Evolutionary conservation across 2,797 vertebrate genomes (phyloP).

Genomic region (Scleropages formosus): DNA sequence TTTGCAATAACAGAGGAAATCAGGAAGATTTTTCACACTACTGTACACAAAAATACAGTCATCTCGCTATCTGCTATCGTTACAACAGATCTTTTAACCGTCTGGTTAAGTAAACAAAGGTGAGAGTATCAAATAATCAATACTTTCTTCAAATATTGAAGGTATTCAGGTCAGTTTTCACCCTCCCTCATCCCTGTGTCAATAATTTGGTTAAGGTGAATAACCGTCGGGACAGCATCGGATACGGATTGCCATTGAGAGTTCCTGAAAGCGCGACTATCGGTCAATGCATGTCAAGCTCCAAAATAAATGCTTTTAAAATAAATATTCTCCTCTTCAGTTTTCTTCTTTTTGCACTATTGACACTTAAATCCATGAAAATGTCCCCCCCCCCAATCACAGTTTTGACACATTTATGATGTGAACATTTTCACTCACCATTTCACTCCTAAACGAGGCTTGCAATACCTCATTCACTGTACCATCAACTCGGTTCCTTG

Average conservation of each 20-base stretch:
- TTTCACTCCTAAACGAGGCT: too few species aligned
- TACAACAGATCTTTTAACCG: background rate
- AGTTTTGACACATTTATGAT: too few species aligned
- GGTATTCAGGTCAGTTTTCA: background rate
- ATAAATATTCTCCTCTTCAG: too few species aligned
- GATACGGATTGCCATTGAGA: background rate
- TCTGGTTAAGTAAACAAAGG: background rate
- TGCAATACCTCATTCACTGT: too few species aligned
- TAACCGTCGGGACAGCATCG: background rate
- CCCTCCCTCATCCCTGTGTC: background rate
- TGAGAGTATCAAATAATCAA: background rate
- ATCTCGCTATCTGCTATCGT: background rate
- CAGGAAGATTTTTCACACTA: too few species aligned
- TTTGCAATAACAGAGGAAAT: too few species aligned
- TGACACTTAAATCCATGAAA: too few species aligned
- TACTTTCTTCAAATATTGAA: background rate
- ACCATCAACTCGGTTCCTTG: too few species aligned
- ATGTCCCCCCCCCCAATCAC: too few species aligned
- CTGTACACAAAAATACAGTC: background rate
- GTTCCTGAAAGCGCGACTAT: background rate
- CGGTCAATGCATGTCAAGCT: background rate
- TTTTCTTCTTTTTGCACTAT: too few species aligned
- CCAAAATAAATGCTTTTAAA: too few species aligned
- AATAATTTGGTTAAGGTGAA: background rate
- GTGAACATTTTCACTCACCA: too few species aligned